These are phyloP conservation scores for Drosophila watanabei DNA, from an alignment of 1,140 invertebrate genomes.

Conservation along the genomic window DNA sequence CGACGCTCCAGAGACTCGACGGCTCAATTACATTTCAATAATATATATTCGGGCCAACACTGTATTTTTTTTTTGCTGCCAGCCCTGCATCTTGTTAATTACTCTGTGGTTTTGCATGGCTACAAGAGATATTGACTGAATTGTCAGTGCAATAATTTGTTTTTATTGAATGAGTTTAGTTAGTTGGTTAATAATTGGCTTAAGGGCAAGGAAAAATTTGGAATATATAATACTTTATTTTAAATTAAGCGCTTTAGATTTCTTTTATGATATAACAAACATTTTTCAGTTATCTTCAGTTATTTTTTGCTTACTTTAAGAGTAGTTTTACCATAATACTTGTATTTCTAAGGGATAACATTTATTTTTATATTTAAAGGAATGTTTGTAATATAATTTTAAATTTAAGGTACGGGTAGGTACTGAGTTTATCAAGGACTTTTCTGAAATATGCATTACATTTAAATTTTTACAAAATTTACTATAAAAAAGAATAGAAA, in stretches of 20 bases:
- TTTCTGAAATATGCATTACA: no score
- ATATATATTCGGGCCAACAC: slow-evolving; percentile 27
- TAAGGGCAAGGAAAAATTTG: neutral
- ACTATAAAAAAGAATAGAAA: no score
- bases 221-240: neutral
- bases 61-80: neutral
- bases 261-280: neutral
- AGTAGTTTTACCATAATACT: no score
- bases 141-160: neutral
- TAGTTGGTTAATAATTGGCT: neutral
- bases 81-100: slow-evolving; percentile 10
- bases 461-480: no score
- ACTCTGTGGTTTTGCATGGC: slow-evolving; percentile 1
- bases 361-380: no score
- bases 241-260: neutral
- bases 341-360: no score
- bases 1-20: slow-evolving; percentile 48
- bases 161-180: neutral
- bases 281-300: neutral
- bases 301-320: no score
- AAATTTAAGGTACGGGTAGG: no score
- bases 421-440: no score
- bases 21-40: slow-evolving; percentile 52
- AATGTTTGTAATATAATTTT: no score
- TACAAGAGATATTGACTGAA: neutral